Percentiles rank a stretch among this genome's conserved stretches.
phyloP scores from a whole-genome alignment of 2,797 vertebrate species.

The Merluccius polli region DNA sequence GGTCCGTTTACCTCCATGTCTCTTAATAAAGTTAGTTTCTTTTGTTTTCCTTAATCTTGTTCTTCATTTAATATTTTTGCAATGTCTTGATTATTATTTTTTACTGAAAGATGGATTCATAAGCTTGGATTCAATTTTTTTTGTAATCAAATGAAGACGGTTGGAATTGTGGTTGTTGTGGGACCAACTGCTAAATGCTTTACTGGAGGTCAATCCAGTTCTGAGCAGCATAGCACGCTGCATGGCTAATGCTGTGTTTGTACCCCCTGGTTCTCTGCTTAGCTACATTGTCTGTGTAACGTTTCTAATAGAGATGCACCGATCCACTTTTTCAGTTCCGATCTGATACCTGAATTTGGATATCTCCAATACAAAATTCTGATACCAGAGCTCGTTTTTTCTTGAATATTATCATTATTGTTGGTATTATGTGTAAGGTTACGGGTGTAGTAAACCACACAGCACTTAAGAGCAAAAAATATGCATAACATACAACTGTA shows the following conservation, averaged over 20 bases:
- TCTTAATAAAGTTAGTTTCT: constrained; percentile 57
- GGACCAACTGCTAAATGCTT: not conserved
- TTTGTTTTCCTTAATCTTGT: constrained; percentile 31
- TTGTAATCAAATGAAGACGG: not conserved
- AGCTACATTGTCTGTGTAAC: not conserved
- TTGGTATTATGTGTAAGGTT: no score
- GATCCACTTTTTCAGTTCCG: no score
- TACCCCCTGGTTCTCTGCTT: not conserved
- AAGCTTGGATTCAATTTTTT: not conserved
- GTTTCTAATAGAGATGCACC: no score
- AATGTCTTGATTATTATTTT: constrained; percentile 5
- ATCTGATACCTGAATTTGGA: no score
- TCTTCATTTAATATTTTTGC: not conserved
- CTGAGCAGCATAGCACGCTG: not conserved
- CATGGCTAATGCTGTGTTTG: not conserved
- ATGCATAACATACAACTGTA: no score
- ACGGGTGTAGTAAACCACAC: no score
- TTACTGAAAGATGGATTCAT: not conserved
- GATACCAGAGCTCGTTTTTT: no score
- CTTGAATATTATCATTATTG: no score
- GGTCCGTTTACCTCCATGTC: constrained; percentile 35
- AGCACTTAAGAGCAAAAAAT: no score
- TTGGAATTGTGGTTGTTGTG: not conserved
- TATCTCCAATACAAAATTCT: no score
- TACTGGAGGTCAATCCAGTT: not conserved